These are phyloP conservation scores for Esox niger DNA, from an alignment of 2,113 vertebrate species.

Conservation along the genomic window DNA sequence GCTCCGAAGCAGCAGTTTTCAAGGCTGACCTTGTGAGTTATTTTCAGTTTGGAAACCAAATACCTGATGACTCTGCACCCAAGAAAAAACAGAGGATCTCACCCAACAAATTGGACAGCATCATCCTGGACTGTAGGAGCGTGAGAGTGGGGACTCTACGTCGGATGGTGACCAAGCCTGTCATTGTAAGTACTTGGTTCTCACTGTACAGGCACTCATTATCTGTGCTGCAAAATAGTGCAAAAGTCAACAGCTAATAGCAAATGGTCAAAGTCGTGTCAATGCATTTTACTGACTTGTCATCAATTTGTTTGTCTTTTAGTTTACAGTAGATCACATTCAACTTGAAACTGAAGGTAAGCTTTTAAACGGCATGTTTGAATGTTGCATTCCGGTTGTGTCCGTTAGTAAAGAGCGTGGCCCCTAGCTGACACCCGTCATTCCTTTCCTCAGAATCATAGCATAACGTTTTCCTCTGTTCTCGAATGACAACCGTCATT, in stretches of 20 bases:
- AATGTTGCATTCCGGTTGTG: too few species aligned
- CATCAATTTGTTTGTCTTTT: slow-evolving; percentile 37
- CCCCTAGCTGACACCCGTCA: too few species aligned
- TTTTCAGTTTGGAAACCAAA: slow-evolving; percentile 84
- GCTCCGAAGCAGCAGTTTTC: not conserved
- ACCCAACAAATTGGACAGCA: slow-evolving; percentile 65
- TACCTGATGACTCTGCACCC: slow-evolving; percentile 58
- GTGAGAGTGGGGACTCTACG: slow-evolving; percentile 88
- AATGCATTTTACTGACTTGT: not conserved
- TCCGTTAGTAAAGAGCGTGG: too few species aligned
- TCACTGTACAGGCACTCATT: not conserved
- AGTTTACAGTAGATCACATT: slow-evolving; percentile 91
- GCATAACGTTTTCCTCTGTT: not conserved
- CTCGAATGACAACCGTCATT: not conserved
- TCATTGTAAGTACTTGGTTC: slow-evolving; percentile 80
- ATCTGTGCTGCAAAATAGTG: too few species aligned
- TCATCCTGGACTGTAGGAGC: slow-evolving; percentile 90
- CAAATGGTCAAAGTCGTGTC: too few species aligned
- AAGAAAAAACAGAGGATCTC: slow-evolving; percentile 75
- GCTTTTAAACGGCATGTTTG: too few species aligned
- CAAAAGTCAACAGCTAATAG: not conserved
- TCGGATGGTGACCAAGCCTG: slow-evolving; percentile 85
- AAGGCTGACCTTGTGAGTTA: not conserved
- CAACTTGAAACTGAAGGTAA: slow-evolving; percentile 90
- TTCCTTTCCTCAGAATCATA: too few species aligned